Conservation (phyloP, 2,888 invertebrate species). For the Mayetiola destructor region DNA sequence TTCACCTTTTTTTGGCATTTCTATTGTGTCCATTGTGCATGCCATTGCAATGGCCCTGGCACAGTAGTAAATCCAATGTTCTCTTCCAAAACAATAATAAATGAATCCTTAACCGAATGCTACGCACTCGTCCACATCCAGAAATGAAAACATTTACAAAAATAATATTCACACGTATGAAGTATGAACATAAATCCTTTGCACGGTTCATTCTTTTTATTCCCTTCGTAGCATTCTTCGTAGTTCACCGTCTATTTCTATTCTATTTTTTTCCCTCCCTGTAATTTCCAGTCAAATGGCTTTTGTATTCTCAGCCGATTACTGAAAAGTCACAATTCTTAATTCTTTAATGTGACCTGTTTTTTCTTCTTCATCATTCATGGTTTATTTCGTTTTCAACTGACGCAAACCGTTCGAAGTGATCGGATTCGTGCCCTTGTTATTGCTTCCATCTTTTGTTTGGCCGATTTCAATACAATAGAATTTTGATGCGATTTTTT, state of each 20-base stretch:
- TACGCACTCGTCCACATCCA: too few species aligned
- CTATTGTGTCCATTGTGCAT: too few species aligned
- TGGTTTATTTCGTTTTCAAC: background rate
- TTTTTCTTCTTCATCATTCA: background rate
- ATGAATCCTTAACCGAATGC: background rate
- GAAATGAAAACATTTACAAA: too few species aligned
- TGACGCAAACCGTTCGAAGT: background rate
- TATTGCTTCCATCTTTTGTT: too few species aligned
- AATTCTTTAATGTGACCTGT: background rate
- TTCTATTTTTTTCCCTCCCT: background rate
- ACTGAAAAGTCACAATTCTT: background rate
- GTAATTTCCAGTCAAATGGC: background rate
- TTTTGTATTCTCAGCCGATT: background rate
- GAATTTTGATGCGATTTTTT: too few species aligned
- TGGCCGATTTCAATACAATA: too few species aligned
- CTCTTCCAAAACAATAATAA: too few species aligned
- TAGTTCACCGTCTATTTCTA: too few species aligned
- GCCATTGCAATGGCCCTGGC: too few species aligned
- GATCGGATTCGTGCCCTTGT: too few species aligned
- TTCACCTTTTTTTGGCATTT: too few species aligned
- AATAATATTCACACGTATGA: conserved; percentile 2
- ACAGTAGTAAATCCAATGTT: too few species aligned
- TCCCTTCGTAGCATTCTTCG: background rate
- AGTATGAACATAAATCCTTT: background rate
- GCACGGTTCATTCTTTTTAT: background rate